Evolutionary conservation across 2,797 vertebrate species (phyloP), one percentile per base, ranked within the genome.

Genomic region (Acanthurus leucopareius): DNA sequence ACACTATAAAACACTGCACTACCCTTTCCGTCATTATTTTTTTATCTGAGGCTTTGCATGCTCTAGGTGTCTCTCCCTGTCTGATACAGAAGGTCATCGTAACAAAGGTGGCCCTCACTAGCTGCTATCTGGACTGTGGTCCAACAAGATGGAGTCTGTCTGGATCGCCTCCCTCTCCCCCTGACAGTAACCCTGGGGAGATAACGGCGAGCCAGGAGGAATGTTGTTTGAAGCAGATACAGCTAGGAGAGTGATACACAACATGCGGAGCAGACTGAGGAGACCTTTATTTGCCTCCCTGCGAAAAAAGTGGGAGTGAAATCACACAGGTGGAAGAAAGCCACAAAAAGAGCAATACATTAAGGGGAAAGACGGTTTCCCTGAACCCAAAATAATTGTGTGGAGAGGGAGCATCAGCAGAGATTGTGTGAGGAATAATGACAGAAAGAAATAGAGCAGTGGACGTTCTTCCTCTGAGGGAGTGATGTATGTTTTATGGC

Each of bases 401-500:
- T 63, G 64, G 7, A 73, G 56, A 69, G 32, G 54, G 20, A 74
- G n/a, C 54, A 75, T 72, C 73, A 59, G 49, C 54, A 74, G 76
- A 79, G 80, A 75, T 1, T 35, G 32, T 66, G 40, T 82, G 19
- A 80, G 66, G 56, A 85, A 74, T 75, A 70, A 65, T 58, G 47
- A n/a, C 48, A 38, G 32, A 56, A 14, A 47, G 73, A 81, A 65
- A 79, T 32, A 10, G 28, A 76, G 67, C 40, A 22, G 35, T 69
- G 62, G 66, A 80, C 73, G 58, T 59, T 69, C 45, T 60, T 84
- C 71, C 52, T 78, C 49, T 70, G 75, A 85, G 78, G 73, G 73
- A 78, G 83, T 85, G 75, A 88, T 90, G 54, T 38, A 73, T 87
- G 78, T 89, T 93, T 92, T 89, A 92, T 71, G 79, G 70, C 64